Conservation (phyloP, 53 echinoderm and acorn worm species). For the Patiria pectinifera region DNA sequence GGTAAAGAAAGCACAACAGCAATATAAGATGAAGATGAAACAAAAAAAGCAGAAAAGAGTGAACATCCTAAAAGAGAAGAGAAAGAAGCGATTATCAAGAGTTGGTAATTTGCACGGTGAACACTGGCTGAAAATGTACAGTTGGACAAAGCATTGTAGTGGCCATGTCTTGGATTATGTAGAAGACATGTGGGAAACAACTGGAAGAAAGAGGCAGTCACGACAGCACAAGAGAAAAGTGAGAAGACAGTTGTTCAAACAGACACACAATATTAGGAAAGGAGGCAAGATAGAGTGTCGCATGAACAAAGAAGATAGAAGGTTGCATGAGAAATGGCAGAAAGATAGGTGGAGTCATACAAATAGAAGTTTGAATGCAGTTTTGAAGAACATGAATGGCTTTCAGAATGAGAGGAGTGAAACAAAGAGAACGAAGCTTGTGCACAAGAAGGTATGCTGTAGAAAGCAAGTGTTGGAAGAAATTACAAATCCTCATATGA, state of each 20-base stretch:
- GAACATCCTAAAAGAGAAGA: background rate
- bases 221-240: slow-evolving; percentile 17
- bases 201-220: no score
- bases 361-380: background rate
- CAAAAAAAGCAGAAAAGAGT: background rate
- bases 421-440: no score
- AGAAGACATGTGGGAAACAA: no score
- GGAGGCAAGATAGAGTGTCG: slow-evolving; percentile 14
- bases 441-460: no score
- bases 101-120: background rate
- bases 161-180: background rate
- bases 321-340: background rate
- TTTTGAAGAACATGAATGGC: slow-evolving; percentile 1
- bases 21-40: background rate
- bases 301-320: background rate
- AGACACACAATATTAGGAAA: slow-evolving; percentile 25
- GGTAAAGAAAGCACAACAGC: background rate
- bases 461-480: background rate
- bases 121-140: background rate
- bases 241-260: slow-evolving; percentile 4
- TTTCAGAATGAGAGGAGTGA: background rate
- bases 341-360: background rate
- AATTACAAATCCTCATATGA: no score
- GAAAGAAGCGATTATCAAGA: background rate
- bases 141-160: background rate